Percentiles rank a stretch among this genome's conserved stretches.
phyloP scores from a whole-genome alignment of 2,797 vertebrate genomes.

The Sebastes hubbsi region DNA sequence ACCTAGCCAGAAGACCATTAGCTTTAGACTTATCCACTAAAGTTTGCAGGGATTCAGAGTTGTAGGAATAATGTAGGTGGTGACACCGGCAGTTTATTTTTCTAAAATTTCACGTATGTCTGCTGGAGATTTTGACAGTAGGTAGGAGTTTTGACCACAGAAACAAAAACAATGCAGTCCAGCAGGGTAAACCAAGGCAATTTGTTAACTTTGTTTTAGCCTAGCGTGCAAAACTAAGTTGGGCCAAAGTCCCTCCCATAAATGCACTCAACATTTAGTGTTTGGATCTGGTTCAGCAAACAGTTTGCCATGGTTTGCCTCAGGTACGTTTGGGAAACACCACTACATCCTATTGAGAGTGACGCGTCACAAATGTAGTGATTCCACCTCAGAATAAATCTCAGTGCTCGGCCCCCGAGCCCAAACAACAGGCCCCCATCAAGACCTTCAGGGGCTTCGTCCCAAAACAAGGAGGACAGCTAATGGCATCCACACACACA shows the following conservation, averaged over 20 bases:
- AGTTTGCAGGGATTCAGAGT: neutral
- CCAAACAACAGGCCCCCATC: constrained; percentile 57
- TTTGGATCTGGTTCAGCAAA: constrained; percentile 50
- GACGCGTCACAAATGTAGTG: constrained; percentile 59
- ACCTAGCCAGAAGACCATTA: neutral
- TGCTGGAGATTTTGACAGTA: neutral
- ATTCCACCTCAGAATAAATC: constrained; percentile 65
- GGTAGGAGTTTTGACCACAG: neutral
- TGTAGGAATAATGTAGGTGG: neutral
- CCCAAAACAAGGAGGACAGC: constrained; percentile 60
- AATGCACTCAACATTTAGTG: constrained; percentile 18
- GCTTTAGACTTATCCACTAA: neutral
- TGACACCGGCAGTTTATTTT: neutral
- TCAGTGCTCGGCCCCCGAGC: constrained; percentile 43
- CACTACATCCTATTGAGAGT: constrained; percentile 57
- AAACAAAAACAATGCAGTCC: neutral
- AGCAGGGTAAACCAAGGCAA: neutral
- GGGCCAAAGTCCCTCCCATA: neutral
- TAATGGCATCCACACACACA: constrained; percentile 31
- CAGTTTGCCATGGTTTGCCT: constrained; percentile 53
- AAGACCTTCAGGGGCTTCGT: constrained; percentile 52
- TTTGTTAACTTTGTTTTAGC: neutral
- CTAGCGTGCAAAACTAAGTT: neutral
- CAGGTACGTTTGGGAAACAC: constrained; percentile 61
- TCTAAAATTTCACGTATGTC: neutral